Conservation (phyloP, 2,113 vertebrate species). For the Thamnophis sirtalis region DNA sequence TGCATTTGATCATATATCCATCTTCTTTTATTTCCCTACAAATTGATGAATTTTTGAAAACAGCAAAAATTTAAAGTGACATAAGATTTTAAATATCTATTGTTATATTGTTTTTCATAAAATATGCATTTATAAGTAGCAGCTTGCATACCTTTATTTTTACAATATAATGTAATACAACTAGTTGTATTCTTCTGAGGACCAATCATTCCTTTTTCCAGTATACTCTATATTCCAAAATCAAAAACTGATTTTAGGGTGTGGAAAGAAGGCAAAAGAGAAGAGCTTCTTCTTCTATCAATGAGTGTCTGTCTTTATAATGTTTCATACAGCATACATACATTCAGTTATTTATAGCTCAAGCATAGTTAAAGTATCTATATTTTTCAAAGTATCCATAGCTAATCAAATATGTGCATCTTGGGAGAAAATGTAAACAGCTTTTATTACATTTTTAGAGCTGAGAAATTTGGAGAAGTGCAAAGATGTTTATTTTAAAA, state of each 20-base stretch:
- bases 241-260: background rate
- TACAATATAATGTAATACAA: background rate
- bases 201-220: background rate
- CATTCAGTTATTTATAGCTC: background rate
- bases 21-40: background rate
- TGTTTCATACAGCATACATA: background rate
- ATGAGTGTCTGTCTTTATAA: background rate
- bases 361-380: background rate
- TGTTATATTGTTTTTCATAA: background rate
- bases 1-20: background rate
- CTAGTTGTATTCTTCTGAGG: background rate
- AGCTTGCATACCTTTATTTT: background rate
- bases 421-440: background rate
- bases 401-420: background rate
- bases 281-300: background rate
- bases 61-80: background rate
- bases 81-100: background rate
- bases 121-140: background rate
- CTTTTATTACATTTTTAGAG: background rate
- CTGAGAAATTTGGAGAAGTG: background rate
- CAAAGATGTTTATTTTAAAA: background rate
- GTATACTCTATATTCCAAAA: background rate
- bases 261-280: background rate
- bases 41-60: background rate
- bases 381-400: background rate